A percentile compares a stretch with the other conserved stretches of the same genome.
phyloP scores from a whole-genome alignment of 2,113 vertebrate species.

The Petroica traversi region DNA sequence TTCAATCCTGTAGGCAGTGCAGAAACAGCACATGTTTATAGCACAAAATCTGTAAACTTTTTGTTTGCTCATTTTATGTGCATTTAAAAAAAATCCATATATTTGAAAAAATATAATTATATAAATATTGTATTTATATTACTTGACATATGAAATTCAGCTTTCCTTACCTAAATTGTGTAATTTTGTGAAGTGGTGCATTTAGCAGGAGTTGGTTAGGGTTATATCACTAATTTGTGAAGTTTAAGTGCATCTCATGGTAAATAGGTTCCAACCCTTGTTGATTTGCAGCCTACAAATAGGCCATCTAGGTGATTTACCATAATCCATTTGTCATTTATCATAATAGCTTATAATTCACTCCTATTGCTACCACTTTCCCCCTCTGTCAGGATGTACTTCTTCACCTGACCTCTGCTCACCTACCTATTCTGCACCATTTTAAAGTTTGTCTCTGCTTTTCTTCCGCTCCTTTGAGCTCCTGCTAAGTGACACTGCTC shows the following conservation, averaged over 20 bases:
- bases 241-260: background rate
- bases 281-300: constrained; percentile 36
- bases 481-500: background rate
- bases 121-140: constrained; percentile 23
- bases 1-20: background rate
- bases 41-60: background rate
- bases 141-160: constrained; percentile 32
- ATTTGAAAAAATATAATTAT: constrained; percentile 50
- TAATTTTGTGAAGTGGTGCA: constrained; percentile 59
- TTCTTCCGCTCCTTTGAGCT: background rate
- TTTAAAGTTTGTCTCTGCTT: constrained; percentile 40
- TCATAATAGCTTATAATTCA: constrained; percentile 53
- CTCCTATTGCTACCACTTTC: background rate
- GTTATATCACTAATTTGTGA: constrained; percentile 48
- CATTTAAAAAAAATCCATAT: background rate
- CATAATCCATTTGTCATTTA: constrained; percentile 10
- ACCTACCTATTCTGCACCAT: background rate
- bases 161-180: constrained; percentile 36
- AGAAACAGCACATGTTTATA: background rate
- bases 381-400: background rate
- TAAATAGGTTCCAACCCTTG: constrained; percentile 6
- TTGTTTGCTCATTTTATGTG: background rate
- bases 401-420: constrained; percentile 32
- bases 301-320: constrained; percentile 1
- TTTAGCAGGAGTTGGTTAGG: constrained; percentile 62